Conservation (phyloP, 2,888 invertebrate species). For the Aphodius granarius region DNA sequence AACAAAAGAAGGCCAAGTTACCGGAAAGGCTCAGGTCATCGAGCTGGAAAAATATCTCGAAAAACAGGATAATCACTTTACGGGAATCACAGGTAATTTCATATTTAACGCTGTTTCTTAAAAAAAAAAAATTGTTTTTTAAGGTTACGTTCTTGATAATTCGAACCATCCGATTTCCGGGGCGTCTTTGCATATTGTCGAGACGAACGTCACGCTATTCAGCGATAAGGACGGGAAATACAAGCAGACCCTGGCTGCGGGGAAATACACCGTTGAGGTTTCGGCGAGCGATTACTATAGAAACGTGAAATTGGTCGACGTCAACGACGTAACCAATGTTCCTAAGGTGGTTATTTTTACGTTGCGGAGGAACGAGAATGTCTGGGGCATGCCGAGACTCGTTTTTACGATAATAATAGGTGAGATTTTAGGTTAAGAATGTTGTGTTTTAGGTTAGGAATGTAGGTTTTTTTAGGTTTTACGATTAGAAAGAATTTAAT, state of each 20-base stretch:
- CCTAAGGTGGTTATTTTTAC: conserved; percentile 68
- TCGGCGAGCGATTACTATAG: conserved; percentile 63
- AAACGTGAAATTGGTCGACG: conserved; percentile 53
- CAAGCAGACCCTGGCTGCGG: conserved; percentile 55
- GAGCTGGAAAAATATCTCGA: conserved; percentile 20
- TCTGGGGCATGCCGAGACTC: conserved; percentile 75
- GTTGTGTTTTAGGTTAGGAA: too few relatives aligned
- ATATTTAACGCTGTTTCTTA: too few relatives aligned
- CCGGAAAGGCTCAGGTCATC: conserved; percentile 47
- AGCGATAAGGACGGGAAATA: conserved; percentile 56
- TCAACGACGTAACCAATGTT: conserved; percentile 48
- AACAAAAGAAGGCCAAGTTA: conserved; percentile 37
- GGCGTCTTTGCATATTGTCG: conserved; percentile 56
- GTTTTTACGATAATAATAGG: conserved; percentile 76
- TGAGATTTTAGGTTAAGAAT: too few relatives aligned
- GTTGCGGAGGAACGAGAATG: conserved; percentile 65
- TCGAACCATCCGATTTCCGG: conserved; percentile 61
- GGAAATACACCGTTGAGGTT: conserved; percentile 59
- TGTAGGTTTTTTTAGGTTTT: too few relatives aligned
- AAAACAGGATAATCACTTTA: conserved; percentile 28
- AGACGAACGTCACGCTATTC: conserved; percentile 50
- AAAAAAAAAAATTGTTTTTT: too few relatives aligned
- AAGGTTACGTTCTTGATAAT: conserved; percentile 63
- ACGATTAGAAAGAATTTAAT: too few relatives aligned
- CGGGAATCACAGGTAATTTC: conserved; percentile 11